These are phyloP conservation scores for Hippocampus barbouri DNA, from an alignment of 2,113 vertebrate species.

Conservation along the genomic window DNA sequence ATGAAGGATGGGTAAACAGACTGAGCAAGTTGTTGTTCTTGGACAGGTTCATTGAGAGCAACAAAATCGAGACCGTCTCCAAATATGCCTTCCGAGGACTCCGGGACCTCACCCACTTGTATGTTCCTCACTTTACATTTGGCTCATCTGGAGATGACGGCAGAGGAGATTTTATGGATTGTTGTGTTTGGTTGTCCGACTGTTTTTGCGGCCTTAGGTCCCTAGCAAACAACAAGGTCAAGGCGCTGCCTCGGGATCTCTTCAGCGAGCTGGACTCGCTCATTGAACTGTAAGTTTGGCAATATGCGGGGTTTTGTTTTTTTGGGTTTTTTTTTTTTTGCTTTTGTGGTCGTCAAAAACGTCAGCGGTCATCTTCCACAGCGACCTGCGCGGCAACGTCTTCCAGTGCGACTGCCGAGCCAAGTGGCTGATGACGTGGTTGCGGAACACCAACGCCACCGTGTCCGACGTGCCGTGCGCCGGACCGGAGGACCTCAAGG, in stretches of 20 bases:
- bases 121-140: slow-evolving; percentile 59
- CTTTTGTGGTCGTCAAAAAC: neutral
- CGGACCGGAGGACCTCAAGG: slow-evolving; percentile 89
- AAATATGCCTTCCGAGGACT: slow-evolving; percentile 93
- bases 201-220: slow-evolving; percentile 75
- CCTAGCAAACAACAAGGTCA: slow-evolving; percentile 94
- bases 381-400: slow-evolving; percentile 94
- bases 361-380: slow-evolving; percentile 45
- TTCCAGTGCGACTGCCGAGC: slow-evolving; percentile 96
- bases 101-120: slow-evolving; percentile 94
- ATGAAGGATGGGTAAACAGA: neutral
- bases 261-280: slow-evolving; percentile 92
- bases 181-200: neutral
- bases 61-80: slow-evolving; percentile 89
- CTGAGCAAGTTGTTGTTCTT: neutral
- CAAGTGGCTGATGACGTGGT: slow-evolving; percentile 95
- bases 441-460: slow-evolving; percentile 95
- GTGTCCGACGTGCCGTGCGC: slow-evolving; percentile 90
- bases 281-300: slow-evolving; percentile 88
- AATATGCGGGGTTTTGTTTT: too few relatives aligned
- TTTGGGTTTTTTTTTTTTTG: neutral
- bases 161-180: neutral
- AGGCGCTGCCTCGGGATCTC: slow-evolving; percentile 87
- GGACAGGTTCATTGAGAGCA: slow-evolving; percentile 92
- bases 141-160: neutral